A percentile compares a stretch with the other conserved stretches of the same genome.
phyloP scores from a whole-genome alignment of 1,140 invertebrate species.

The Megathymus violae region DNA sequence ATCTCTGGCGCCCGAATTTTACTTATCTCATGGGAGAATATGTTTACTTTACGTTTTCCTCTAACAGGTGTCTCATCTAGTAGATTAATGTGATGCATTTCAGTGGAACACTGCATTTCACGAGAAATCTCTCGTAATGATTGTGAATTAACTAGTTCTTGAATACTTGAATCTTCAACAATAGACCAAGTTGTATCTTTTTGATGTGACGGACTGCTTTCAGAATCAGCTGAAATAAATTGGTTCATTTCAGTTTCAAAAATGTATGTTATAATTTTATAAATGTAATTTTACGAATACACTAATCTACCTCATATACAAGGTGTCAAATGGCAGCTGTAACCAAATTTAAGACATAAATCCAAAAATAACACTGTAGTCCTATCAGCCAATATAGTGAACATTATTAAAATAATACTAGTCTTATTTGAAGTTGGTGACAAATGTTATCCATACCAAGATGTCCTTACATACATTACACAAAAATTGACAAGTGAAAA shows the following conservation, averaged over 20 bases:
- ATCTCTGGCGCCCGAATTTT: slow-evolving; percentile 60
- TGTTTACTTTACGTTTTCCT: slow-evolving; percentile 59
- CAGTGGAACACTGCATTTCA: slow-evolving; percentile 60
- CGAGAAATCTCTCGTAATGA: slow-evolving; percentile 40
- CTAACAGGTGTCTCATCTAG: slow-evolving; percentile 71
- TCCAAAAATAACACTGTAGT: too few species aligned
- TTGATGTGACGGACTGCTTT: slow-evolving; percentile 41
- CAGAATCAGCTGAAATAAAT: slow-evolving; percentile 57
- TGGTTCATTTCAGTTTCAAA: neutral
- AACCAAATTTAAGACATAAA: too few species aligned
- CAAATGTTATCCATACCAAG: neutral
- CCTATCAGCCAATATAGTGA: too few species aligned
- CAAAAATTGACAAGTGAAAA: too few species aligned
- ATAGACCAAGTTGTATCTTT: slow-evolving; percentile 58
- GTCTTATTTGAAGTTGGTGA: neutral
- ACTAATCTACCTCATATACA: too few species aligned
- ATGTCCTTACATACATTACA: too few species aligned
- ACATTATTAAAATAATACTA: neutral
- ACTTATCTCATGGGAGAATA: slow-evolving; percentile 70
- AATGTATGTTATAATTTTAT: too few species aligned
- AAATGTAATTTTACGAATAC: too few species aligned
- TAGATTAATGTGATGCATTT: slow-evolving; percentile 50
- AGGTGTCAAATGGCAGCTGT: too few species aligned
- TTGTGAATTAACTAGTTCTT: slow-evolving; percentile 55
- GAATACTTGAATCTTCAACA: slow-evolving; percentile 57